Base-by-base conservation (phyloP, 92 coral and sea anemone genomes). In the Scolanthus callimorphus region DNA sequence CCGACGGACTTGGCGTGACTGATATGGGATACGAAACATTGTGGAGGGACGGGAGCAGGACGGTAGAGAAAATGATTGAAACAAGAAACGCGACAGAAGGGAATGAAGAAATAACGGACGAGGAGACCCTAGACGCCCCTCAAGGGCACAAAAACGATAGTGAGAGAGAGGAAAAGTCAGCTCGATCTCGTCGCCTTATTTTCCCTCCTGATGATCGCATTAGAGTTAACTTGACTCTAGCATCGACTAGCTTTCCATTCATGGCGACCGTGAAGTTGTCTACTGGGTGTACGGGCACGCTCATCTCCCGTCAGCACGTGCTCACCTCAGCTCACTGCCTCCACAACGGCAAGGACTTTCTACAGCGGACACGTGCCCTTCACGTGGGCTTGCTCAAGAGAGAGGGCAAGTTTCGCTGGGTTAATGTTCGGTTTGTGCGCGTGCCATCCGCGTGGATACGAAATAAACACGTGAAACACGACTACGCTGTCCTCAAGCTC, bases 241-340 rank as follows among this genome's bases (percentile, higher is more conserved):
- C 44, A 25, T 88, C 91, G 6, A 89, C 77, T 31, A 57, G 37
- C 53, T 76, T 73, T 19, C 98, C 98, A 1, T 92, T 79, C 84
- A 77, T 89, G 13, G 78, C 85, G 12, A 51, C 77, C 13, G 98
- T 88, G 28, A 85, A 76, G 71, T 64, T 88, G 13, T 79, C 91
- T 0, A 80, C 88, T 0, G 85, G 90, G 1, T 92, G 98, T 59
- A 70, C 86, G n/a, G 98, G 96, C 0, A 76, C 90, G 6, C 57
- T 88, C 9, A 88, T 92, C 29, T 88, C 96, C 2, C 55, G 27
- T 4, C 46, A 55, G 9, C 98, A 92, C 55, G 90, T 88, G 3
- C 70, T 92, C 8, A 77, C 96, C 8, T 81, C 98, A 1, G 98
- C 98, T n/a, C 98, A 92, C 51, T 92, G 98, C 48, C 71, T 92